phyloP scores from a whole-genome alignment of 1,140 invertebrate species.

The Bemisia tabaci region DNA sequence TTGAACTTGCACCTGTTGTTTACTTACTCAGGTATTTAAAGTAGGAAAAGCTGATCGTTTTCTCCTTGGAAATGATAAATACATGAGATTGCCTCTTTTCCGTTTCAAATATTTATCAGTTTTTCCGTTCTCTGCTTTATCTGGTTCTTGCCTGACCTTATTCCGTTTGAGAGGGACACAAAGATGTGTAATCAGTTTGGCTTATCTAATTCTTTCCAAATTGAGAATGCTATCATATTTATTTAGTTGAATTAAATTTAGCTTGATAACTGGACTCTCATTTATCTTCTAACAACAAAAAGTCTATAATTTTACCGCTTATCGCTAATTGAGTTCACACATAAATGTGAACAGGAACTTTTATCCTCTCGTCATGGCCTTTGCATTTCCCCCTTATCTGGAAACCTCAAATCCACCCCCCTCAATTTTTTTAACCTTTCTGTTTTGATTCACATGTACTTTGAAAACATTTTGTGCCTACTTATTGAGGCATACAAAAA shows the following conservation, averaged over 20 bases:
- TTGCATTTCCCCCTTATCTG: no score
- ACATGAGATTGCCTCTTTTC: not conserved
- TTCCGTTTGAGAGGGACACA: not conserved
- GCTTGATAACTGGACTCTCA: not conserved
- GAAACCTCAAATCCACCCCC: no score
- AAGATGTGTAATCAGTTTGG: not conserved
- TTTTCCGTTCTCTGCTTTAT: constrained; percentile 1
- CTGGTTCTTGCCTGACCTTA: not conserved
- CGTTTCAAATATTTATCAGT: not conserved
- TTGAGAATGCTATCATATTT: not conserved
- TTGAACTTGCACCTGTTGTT: not conserved
- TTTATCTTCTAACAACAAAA: not conserved
- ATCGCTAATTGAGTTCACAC: not conserved
- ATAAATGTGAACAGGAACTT: not conserved
- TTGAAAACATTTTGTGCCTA: no score
- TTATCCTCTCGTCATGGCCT: no score
- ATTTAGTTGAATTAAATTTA: not conserved
- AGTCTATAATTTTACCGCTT: not conserved
- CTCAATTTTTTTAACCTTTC: no score
- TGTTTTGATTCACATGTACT: no score
- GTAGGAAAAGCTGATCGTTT: not conserved
- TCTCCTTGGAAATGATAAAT: not conserved
- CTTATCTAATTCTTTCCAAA: not conserved
- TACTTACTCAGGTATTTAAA: not conserved
- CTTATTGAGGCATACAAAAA: no score